phyloP scores from a whole-genome alignment of 2,888 invertebrate species.

The Odontomyia ornata region DNA sequence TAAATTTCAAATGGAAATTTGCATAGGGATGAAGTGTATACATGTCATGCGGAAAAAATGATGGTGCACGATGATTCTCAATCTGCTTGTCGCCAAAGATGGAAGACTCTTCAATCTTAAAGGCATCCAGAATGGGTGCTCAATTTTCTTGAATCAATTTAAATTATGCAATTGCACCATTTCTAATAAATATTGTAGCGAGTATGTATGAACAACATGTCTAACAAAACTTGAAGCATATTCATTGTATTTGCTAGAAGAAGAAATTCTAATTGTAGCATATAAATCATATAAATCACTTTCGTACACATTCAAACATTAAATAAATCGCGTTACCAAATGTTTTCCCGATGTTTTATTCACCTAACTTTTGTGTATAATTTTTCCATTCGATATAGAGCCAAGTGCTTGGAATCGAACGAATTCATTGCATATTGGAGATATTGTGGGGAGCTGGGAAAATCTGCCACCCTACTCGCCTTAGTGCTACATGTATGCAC shows the following conservation, averaged over 20 bases:
- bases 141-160: neutral
- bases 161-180: neutral
- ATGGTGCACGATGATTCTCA: neutral
- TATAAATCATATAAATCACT: conserved; percentile 65
- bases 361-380: conserved; percentile 51
- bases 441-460: neutral
- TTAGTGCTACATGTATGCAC: neutral
- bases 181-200: neutral
- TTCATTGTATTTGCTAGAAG: neutral
- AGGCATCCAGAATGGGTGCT: neutral
- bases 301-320: conserved; percentile 61
- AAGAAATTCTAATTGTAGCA: conserved; percentile 53
- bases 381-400: conserved; percentile 46
- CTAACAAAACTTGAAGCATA: neutral
- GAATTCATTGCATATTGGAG: conserved; percentile 16
- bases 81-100: neutral
- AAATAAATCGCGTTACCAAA: conserved; percentile 64
- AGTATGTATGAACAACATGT: neutral
- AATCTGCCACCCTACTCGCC: neutral
- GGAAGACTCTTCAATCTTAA: neutral
- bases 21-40: neutral
- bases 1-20: conserved; percentile 1
- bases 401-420: conserved; percentile 30
- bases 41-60: conserved; percentile 4
- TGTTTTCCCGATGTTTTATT: conserved; percentile 56